Evolutionary conservation across 2,113 vertebrate species (phyloP).

Genomic region (Steatornis caripensis): DNA sequence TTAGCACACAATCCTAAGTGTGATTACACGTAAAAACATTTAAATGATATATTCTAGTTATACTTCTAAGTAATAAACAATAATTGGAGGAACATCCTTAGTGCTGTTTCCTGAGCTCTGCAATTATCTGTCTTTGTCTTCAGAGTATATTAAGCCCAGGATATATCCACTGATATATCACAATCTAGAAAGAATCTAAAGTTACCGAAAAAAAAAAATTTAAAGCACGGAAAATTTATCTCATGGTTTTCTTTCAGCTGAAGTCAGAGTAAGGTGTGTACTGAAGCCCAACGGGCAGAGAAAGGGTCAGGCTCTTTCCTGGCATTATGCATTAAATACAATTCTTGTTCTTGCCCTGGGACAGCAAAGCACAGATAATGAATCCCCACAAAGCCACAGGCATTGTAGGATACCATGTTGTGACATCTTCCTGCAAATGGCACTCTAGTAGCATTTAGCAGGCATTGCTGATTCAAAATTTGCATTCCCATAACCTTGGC

Average conservation of each 20-base stretch:
- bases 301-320: background rate
- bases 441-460: background rate
- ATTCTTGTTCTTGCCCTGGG: background rate
- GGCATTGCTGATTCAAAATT: background rate
- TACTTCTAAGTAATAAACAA: background rate
- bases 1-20: background rate
- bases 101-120: background rate
- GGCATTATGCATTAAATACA: background rate
- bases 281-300: background rate
- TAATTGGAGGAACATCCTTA: background rate
- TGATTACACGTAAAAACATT: background rate
- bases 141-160: background rate
- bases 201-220: background rate
- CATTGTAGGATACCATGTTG: background rate
- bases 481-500: background rate
- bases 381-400: background rate
- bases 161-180: background rate
- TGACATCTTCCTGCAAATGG: background rate
- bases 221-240: background rate
- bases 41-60: background rate
- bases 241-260: background rate
- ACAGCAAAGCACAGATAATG: background rate
- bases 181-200: background rate
- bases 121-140: background rate
- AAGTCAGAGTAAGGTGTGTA: background rate